Conservation (phyloP, 2,113 vertebrate genomes). For the Cephalopholis sonnerati region DNA sequence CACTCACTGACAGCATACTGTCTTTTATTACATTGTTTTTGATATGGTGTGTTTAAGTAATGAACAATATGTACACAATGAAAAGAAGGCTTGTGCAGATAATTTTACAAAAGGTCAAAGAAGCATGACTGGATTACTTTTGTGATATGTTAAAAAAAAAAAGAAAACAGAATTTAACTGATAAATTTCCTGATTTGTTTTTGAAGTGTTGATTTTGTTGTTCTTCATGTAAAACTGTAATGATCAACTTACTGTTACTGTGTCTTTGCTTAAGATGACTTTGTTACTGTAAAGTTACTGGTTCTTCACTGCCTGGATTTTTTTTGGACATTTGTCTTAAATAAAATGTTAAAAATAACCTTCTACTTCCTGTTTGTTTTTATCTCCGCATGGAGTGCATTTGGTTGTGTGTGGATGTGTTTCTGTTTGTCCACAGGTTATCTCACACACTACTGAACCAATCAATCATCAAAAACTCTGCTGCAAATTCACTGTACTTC, state of each 20-base stretch:
- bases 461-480: too few species aligned
- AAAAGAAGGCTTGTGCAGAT: not conserved
- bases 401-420: too few species aligned
- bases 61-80: not conserved
- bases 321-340: not conserved
- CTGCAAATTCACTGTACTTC: too few species aligned
- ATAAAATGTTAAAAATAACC: not conserved
- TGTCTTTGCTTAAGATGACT: not conserved
- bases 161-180: not conserved
- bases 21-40: not conserved
- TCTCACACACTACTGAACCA: too few species aligned
- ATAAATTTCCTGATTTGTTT: not conserved
- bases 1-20: not conserved
- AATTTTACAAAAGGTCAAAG: not conserved
- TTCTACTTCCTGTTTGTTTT: not conserved
- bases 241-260: not conserved
- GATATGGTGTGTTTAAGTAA: not conserved
- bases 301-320: not conserved
- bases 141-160: too few species aligned
- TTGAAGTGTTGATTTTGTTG: not conserved
- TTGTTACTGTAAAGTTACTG: conserved; percentile 6
- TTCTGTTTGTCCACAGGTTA: too few species aligned
- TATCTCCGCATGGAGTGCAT: too few species aligned
- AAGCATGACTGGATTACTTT: not conserved
- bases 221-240: not conserved